Evolutionary conservation across 2,888 invertebrate species (phyloP), one percentile per base, ranked within the genome.

Genomic region (Nymphalis urticae): DNA sequence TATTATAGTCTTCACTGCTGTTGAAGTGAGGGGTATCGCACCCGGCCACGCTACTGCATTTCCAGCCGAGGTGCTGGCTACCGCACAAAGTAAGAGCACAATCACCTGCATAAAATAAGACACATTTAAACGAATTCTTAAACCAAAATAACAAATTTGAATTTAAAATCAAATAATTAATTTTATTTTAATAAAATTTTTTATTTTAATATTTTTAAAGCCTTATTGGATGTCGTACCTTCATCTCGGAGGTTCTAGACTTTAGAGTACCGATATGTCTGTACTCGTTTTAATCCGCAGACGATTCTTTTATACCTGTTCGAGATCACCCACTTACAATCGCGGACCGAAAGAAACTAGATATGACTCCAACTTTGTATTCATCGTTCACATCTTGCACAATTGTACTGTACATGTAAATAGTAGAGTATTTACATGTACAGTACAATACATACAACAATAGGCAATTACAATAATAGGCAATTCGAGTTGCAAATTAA

Each of bases 291-390:
- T 80, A 79, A 82, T 83, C 79, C 76, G 74, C 78, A 73, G 80
- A 76, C 85, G 79, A 84, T 80, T 80, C 85, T 89, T 91, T 85
- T 90, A 91, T 87, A 87, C 72, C 66, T 65, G 73, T 80, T 78
- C 77, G 79, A 79, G 79, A 79, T 75, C 77, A 83, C 85, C 86
- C 90, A 88, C 90, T 88, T 82, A 87, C 86, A 74, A 72, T 64
- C 83, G 73, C 73, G 77, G 81, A 83, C 83, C 80, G 82, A 88
- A 88, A 87, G 82, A 81, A 78, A 82, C 87, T 87, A 80, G 86
- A 87, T 85, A 77, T 79, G 82, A 68, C 83, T 77, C 73, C 75
- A 60, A 74, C 75, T 79, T 79, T 77, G 78, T 79, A 79, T 78
- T 77, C 77, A 74, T 70, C 72, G 71, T 69, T 70, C 64, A 65